Evolutionary conservation across 2,888 invertebrate species (phyloP).

Genomic region (Nebria brevicollis): DNA sequence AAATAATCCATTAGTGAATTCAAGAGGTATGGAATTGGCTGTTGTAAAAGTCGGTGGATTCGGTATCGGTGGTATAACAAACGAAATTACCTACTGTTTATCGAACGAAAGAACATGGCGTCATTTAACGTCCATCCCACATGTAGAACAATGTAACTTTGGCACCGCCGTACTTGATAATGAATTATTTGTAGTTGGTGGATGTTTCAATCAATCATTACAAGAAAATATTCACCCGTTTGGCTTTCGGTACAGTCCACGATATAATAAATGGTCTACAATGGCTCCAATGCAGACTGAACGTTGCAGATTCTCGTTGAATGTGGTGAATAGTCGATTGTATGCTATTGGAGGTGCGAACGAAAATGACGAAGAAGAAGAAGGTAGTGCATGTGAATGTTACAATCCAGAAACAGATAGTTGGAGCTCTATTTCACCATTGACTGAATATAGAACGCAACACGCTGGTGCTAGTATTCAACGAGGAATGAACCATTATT

Average conservation of each 20-base stretch:
- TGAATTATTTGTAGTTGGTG: constrained; percentile 75
- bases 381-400: constrained; percentile 66
- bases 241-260: constrained; percentile 71
- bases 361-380: constrained; percentile 66
- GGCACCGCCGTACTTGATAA: constrained; percentile 76
- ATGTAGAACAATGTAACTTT: constrained; percentile 79
- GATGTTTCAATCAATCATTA: constrained; percentile 75
- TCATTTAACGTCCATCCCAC: constrained; percentile 74
- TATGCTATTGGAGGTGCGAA: constrained; percentile 74
- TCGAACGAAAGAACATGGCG: constrained; percentile 71
- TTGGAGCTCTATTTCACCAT: constrained; percentile 69
- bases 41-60: constrained; percentile 78
- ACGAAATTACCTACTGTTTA: constrained; percentile 74
- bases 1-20: constrained; percentile 65
- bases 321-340: constrained; percentile 66
- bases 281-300: constrained; percentile 75
- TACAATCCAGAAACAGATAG: constrained; percentile 69
- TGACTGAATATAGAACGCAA: constrained; percentile 69
- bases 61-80: constrained; percentile 72
- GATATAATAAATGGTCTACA: constrained; percentile 72
- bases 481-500: constrained; percentile 60
- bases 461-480: constrained; percentile 66
- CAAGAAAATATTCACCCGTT: constrained; percentile 78
- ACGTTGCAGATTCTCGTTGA: constrained; percentile 73
- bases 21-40: constrained; percentile 75